Base-by-base conservation (phyloP, 2,113 vertebrate genomes). In the Spea multiplicata region DNA sequence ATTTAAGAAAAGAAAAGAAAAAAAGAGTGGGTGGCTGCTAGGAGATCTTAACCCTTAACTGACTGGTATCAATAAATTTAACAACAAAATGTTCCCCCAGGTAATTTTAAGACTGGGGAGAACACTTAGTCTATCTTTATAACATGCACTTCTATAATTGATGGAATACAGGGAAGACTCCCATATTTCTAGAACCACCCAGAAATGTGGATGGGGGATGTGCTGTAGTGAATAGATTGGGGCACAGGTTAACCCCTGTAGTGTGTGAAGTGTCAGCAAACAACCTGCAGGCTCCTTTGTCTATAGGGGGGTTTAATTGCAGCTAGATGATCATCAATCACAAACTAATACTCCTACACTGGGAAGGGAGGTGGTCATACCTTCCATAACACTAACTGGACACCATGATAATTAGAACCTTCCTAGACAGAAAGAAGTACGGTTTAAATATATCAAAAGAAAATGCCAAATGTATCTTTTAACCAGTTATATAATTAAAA, bases 231-330 rank as follows among this genome's bases (percentile, higher is more conserved):
- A 72, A 61, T 59, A 66, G 59, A 49, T 66, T 44, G 76, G 69
- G 75, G 69, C 59, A 71, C 59, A 70, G 30, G 72, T 78, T 78
- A 78, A 78, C 76, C 76, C 69, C 14, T 65, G 46, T 46, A 77
- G 66, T 71, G 75, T 70, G 61, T 77, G 67, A 71, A 64, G 76
- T 78, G 76, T 71, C 67, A 64, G 67, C 67, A 71, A 78, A 78
- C 76, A 71, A 71, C 55, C 75, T 78, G 68, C 76, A 71, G 76
- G 76, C 76, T 30, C 67, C 76, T 78, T 30, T 8, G 30, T 66
- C 67, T 71, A 57, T 71, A 78, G 71, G 59, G 59, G 67, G 76
- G 76, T 67, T 78, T 78, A 78, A 78, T 78, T 65, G 68, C 76
- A 71, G 76, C 17, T 67, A 64, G 71, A 71, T 65, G 71, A 53